These are phyloP conservation scores for Seira sanloemensis DNA, from an alignment of 2,888 invertebrate species.

Conservation along the genomic window DNA sequence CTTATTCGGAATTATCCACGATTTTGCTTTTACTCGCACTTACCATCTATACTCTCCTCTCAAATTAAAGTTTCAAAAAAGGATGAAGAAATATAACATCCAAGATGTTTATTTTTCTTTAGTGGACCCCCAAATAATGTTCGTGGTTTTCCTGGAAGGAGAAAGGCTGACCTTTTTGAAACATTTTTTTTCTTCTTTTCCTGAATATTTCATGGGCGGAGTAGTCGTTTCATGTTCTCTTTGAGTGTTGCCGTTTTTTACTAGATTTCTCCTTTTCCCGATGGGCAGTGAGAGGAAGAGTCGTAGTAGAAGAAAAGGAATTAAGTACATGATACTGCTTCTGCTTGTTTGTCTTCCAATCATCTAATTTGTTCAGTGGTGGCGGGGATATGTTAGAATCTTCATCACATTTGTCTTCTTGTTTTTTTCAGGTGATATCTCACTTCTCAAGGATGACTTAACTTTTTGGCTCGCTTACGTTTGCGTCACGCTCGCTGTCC, in stretches of 20 bases:
- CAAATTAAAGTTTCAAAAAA: no score
- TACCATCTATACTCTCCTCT: no score
- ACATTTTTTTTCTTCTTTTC: conserved; percentile 73
- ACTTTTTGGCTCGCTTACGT: conserved; percentile 82
- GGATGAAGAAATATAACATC: no score
- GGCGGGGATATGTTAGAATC: not conserved
- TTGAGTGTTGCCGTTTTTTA: not conserved
- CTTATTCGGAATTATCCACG: no score
- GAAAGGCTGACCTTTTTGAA: not conserved
- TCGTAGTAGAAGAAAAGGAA: not conserved
- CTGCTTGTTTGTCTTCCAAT: conserved; percentile 1
- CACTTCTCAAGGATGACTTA: conserved; percentile 78
- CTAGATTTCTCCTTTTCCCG: not conserved
- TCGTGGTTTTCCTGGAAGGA: not conserved
- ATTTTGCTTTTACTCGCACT: no score
- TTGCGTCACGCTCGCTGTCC: conserved; percentile 77
- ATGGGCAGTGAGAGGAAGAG: not conserved
- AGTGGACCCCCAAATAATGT: not conserved
- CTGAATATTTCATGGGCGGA: conserved; percentile 11
- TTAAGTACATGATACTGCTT: conserved; percentile 4
- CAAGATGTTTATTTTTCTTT: conserved; percentile 3
- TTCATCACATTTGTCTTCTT: conserved; percentile 23
- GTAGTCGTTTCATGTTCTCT: conserved; percentile 3
- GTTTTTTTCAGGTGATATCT: conserved; percentile 75
- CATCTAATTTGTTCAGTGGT: no score